A percentile compares a stretch with the other conserved stretches of the same genome.
Evolutionary conservation across 1,140 invertebrate species (phyloP).

Genomic region (Leucophenga varia): DNA sequence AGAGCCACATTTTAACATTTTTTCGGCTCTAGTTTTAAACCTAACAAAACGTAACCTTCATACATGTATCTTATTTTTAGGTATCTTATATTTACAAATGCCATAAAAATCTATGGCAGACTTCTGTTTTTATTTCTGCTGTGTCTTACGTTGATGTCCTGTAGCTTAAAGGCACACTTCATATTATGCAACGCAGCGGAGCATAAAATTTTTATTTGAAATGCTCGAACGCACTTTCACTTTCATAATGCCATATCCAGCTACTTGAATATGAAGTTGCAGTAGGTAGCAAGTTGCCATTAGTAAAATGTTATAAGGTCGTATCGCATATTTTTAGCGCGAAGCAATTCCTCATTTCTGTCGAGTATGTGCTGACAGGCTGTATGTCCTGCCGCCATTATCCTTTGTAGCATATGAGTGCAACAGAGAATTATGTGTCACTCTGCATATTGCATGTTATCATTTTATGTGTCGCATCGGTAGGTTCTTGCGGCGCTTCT

Average conservation of each 20-base stretch:
- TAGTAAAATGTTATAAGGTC: conserved; percentile 43
- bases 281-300: conserved; percentile 15
- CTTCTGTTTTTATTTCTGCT: not conserved
- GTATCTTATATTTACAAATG: no score
- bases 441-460: conserved; percentile 33
- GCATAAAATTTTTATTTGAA: conserved; percentile 38
- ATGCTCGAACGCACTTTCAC: conserved; percentile 39
- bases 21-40: no score
- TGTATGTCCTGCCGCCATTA: conserved; percentile 12
- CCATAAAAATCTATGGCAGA: no score
- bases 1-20: no score
- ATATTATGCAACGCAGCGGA: conserved; percentile 32
- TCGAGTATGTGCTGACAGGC: conserved; percentile 46
- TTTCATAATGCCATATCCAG: conserved; percentile 20
- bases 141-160: conserved; percentile 23
- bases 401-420: no score
- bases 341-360: conserved; percentile 37
- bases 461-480: conserved; percentile 18
- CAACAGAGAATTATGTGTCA: conserved; percentile 41
- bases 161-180: conserved; percentile 39
- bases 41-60: no score
- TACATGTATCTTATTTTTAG: no score
- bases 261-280: conserved; percentile 17
- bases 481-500: no score
- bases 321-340: conserved; percentile 12